Evolutionary conservation across 2,797 vertebrate genomes (phyloP).

Genomic region (Scolopax bukidnonensis): DNA sequence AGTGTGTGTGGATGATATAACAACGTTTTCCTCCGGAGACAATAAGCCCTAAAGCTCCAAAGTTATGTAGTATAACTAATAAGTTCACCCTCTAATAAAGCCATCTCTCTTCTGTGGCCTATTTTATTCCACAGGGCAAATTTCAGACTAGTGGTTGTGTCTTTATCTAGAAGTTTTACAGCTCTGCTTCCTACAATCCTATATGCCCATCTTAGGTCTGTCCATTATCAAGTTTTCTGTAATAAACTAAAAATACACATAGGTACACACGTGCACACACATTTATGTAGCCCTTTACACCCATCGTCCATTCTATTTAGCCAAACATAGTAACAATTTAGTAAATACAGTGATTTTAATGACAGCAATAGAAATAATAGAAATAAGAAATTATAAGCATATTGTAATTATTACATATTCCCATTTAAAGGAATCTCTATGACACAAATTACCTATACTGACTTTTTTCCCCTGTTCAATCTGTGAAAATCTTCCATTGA

Average conservation of each 20-base stretch:
- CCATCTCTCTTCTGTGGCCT: background rate
- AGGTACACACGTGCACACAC: background rate
- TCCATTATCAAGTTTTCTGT: background rate
- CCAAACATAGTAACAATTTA: background rate
- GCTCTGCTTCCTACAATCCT: background rate
- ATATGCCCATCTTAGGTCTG: background rate
- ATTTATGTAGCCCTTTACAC: background rate
- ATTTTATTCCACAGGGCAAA: background rate
- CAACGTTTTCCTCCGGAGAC: background rate
- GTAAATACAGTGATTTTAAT: background rate
- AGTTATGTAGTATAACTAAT: background rate
- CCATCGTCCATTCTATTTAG: background rate
- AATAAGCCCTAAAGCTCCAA: background rate
- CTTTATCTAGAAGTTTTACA: background rate
- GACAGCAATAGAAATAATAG: background rate
- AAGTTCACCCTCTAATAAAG: background rate
- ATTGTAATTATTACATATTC: background rate
- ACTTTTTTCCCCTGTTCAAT: background rate
- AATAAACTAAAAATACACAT: background rate
- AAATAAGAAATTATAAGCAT: background rate
- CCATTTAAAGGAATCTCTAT: background rate
- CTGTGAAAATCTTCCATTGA: background rate
- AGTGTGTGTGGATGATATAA: background rate
- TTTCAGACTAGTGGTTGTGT: background rate
- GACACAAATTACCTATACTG: background rate